phyloP scores from a whole-genome alignment of 2,797 vertebrate species.

The Tachyglossus aculeatus region DNA sequence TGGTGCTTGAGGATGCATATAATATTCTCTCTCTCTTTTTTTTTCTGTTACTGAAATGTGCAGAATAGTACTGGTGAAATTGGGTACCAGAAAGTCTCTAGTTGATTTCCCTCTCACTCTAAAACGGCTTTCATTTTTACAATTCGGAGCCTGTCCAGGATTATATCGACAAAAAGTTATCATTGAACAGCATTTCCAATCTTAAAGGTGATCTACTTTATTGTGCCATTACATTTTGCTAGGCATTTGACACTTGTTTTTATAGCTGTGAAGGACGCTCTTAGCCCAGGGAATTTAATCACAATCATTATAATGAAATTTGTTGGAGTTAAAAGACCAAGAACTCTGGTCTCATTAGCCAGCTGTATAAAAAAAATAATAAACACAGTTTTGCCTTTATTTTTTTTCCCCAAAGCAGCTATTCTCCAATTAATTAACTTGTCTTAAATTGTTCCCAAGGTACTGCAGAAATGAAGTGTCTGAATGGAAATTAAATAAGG shows the following conservation, averaged over 20 bases:
- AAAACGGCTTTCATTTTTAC: no score
- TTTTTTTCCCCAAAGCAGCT: slow-evolving; percentile 8
- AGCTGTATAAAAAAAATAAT: neutral
- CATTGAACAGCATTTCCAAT: no score
- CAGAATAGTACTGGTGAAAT: no score
- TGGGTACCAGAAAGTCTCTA: no score
- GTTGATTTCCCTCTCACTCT: no score
- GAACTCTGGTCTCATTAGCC: slow-evolving; percentile 33
- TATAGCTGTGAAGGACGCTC: neutral
- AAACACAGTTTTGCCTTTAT: slow-evolving; percentile 21
- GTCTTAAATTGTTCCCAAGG: slow-evolving; percentile 52
- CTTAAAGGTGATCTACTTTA: slow-evolving; percentile 1
- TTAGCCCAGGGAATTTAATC: slow-evolving; percentile 24
- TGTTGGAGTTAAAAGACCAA: slow-evolving; percentile 12
- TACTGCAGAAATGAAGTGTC: slow-evolving; percentile 42
- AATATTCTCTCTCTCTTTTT: no score
- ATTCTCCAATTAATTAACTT: slow-evolving; percentile 57
- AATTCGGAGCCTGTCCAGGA: no score
- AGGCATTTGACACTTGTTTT: slow-evolving; percentile 24
- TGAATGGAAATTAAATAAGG: slow-evolving; percentile 56
- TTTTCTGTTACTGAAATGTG: no score
- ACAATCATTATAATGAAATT: slow-evolving; percentile 44
- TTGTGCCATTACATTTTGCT: neutral
- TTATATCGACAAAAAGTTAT: no score
- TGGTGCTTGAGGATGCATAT: no score